phyloP scores from a whole-genome alignment of 2,888 invertebrate species.

The Ichneumoninae sp. region DNA sequence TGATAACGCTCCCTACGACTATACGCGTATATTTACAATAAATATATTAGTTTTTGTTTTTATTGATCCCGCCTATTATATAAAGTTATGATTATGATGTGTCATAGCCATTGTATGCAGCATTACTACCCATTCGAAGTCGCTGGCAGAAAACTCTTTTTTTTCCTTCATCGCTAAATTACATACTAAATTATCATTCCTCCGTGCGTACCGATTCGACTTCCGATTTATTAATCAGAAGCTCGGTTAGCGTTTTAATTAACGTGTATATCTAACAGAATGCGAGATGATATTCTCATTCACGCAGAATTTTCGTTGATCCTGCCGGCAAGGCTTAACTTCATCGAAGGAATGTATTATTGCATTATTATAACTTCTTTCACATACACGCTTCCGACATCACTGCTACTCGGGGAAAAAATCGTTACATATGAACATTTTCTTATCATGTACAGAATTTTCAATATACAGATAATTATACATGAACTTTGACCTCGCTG shows the following conservation, averaged over 20 bases:
- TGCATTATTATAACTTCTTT: conserved; percentile 25
- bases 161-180: conserved; percentile 24
- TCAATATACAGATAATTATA: neutral
- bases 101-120: conserved; percentile 78
- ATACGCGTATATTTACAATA: conserved; percentile 79
- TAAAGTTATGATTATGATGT: conserved; percentile 82
- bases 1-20: conserved; percentile 65
- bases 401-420: neutral
- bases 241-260: conserved; percentile 45
- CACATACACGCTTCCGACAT: neutral
- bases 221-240: conserved; percentile 53
- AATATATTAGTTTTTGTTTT: conserved; percentile 72
- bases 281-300: conserved; percentile 34
- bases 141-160: conserved; percentile 61
- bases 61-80: conserved; percentile 82
- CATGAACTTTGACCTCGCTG: neutral
- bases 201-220: conserved; percentile 47
- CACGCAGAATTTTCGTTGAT: conserved; percentile 43
- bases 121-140: conserved; percentile 67
- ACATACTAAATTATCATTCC: conserved; percentile 44
- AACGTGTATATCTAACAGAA: conserved; percentile 44
- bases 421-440: neutral
- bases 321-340: conserved; percentile 26
- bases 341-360: conserved; percentile 62
- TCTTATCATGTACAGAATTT: neutral